Evolutionary conservation across 2,113 vertebrate species (phyloP), one percentile per base, ranked within the genome.

Genomic region (Cinclus cinclus): DNA sequence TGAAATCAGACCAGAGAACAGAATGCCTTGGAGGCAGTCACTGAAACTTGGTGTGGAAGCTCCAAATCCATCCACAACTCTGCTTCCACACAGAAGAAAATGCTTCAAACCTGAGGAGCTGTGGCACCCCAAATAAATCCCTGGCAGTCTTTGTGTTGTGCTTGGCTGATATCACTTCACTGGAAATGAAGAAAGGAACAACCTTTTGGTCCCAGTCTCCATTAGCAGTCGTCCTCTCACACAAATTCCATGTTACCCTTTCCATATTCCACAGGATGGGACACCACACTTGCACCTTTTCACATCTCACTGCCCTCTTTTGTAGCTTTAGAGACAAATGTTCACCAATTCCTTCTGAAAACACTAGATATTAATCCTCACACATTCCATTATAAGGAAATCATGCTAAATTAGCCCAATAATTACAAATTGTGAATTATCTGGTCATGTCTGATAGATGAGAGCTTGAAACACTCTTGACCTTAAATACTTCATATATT

Each of bases 351-450:
- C 47, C 39, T 67, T 89, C 31, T 33, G 37, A 46, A 91, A 84
- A 78, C 10, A n/a, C 4, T 42, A 49, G 70, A 31, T 83, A 92
- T 82, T 87, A 83, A 92, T 94, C 56, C 73, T 52, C 71, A 33
- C 59, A 56, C 30, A n/a, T n/a, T 55, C 49, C 47, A 41, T 44
- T 89, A 42, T 9, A 74, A 63, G 71, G 30, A 88, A 94, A 88
- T 69, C 25, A 41, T 27, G 33, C 52, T 81, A 81, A 81, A 92
- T 86, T 95, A 87, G 88, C 73, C 68, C 53, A 64, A 21, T 94
- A 89, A 94, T 90, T 87, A 56, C 59, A 67, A 89, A 63, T 8
- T 75, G n/a, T 15, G 78, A 88, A 83, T 96, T 93, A 83, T 30
- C 62, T 6, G 25, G 31, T 75, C 83, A 89, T 39, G 15, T 52